Base-by-base conservation (phyloP, 2,888 invertebrate genomes). In the Atethmia centrago region DNA sequence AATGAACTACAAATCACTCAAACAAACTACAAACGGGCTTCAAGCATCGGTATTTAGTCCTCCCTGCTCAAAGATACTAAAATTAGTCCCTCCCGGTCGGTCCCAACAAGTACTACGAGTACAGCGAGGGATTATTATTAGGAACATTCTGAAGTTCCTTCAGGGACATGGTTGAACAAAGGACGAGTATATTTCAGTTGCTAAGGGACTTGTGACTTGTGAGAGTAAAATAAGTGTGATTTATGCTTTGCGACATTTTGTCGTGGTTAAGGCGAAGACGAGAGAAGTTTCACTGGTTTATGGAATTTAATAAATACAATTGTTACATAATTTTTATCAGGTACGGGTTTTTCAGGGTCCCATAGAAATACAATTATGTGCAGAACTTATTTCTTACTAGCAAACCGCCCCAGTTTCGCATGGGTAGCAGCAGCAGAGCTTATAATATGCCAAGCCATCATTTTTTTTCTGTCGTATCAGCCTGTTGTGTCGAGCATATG, bases 171-270 rank as follows among this genome's bases (percentile, higher is more conserved):
- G n/a, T 61, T 73, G 65, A 72, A 80, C 82, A 85, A 85, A 84
- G 66, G 74, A 76, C 67, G 71, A 62, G 68, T 71, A 62, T 82
- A 83, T 82, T 86, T 85, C 80, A 64, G 85, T 84, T 81, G 76
- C 80, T 82, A 80, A 83, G 86, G 81, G 84, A 78, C 68, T 74
- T 19, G 16, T 19, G 14, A n/a, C n/a, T 72, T 77, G 76, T 83
- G 69, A 86, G 82, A 90, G 80, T 79, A 88, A 88, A 90, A 86
- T 75, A 81, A 88, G 75, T 78, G 77, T 87, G 83, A 87, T 90
- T 87, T 83, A 89, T 40, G n/a, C n/a, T n/a, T n/a, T 64, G 51
- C 19, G 58, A 74, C 63, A 68, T 67, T 61, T 28, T 36, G 61
- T 21, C 31, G 36, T 19, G 10, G 47, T 28, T 21, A 5, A 65